Percentiles rank a stretch among this genome's conserved stretches.
phyloP scores from a whole-genome alignment of 2,797 vertebrate genomes.

The Pseudochaenichthys georgianus region DNA sequence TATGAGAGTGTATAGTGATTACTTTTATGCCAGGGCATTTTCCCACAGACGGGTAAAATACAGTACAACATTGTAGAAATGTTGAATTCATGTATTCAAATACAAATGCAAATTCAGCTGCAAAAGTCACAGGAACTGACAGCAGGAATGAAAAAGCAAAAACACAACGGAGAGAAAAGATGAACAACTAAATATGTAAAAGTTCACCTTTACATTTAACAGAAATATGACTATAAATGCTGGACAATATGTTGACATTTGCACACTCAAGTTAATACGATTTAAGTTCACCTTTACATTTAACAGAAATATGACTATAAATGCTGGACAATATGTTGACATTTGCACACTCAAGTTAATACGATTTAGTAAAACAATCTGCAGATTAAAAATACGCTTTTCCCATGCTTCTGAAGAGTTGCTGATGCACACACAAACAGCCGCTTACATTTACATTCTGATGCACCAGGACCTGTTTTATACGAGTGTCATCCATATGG shows the following conservation, averaged over 20 bases:
- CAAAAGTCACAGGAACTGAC: background rate
- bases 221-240: background rate
- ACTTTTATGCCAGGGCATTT: constrained; percentile 7
- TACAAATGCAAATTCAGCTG: constrained; percentile 23
- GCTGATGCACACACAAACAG: constrained; percentile 66
- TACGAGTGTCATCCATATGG: constrained; percentile 73
- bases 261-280: background rate
- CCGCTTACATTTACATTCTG: constrained; percentile 67
- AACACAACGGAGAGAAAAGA: background rate
- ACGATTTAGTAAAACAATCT: constrained; percentile 22
- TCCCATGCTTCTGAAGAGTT: constrained; percentile 22
- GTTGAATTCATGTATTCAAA: constrained; percentile 13
- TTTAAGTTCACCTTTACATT: too few species aligned
- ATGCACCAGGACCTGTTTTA: constrained; percentile 52
- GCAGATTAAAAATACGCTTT: constrained; percentile 2
- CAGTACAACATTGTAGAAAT: background rate
- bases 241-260: constrained; percentile 1
- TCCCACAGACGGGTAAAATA: background rate
- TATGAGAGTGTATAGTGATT: constrained; percentile 22
- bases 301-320: too few species aligned
- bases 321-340: too few species aligned
- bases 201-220: background rate
- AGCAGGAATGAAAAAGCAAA: background rate
- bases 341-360: too few species aligned
- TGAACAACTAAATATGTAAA: background rate